Conservation (phyloP, 2,888 invertebrate species). For the Periphyllus acericola region DNA sequence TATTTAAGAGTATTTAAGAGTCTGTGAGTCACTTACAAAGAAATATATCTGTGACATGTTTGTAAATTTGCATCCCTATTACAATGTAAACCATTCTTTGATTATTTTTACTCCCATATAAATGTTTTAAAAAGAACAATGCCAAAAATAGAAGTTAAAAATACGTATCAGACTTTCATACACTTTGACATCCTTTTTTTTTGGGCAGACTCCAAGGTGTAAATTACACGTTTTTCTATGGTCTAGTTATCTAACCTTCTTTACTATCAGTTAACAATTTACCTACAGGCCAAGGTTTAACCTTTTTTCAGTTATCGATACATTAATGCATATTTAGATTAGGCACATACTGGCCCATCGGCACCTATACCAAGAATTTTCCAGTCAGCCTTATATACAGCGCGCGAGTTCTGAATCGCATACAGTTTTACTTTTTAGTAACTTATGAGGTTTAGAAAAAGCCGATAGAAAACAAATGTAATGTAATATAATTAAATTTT, state of each 20-base stretch:
- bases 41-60: background rate
- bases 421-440: background rate
- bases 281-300: background rate
- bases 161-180: constrained; percentile 47
- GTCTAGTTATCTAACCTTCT: constrained; percentile 2
- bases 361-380: background rate
- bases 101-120: constrained; percentile 45
- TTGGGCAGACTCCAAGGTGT: constrained; percentile 54
- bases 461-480: background rate
- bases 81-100: constrained; percentile 1
- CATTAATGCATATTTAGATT: background rate
- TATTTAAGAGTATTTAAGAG: too few relatives aligned
- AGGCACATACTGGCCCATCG: background rate
- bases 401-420: background rate
- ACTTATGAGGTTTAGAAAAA: background rate
- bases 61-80: background rate
- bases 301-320: background rate
- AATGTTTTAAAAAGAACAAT: constrained; percentile 51
- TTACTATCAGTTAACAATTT: constrained; percentile 8
- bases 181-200: constrained; percentile 50
- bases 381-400: background rate
- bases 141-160: constrained; percentile 55
- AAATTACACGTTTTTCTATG: constrained; percentile 42
- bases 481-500: background rate
- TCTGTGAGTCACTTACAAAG: background rate